Evolutionary conservation across 2,888 invertebrate genomes (phyloP), one percentile per base, ranked within the genome.

Genomic region (Rhaphigaster nebulosa): DNA sequence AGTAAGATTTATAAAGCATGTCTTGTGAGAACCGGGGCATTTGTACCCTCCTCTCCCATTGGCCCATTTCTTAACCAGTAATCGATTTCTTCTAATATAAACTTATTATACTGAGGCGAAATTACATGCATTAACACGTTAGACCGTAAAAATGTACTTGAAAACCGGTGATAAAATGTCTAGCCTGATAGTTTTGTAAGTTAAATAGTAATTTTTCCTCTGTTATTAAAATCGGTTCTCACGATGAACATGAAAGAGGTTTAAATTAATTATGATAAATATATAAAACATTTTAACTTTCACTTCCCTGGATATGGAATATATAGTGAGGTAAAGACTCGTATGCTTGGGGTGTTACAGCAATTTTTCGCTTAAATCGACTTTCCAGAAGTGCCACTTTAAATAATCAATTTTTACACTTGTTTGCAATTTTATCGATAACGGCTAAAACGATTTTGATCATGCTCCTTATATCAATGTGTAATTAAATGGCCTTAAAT

Each of bases 1-100:
- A 84, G 45, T 84, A 15, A 84, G 45, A 84, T 84, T 84, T 84
- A 84, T 84, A 18, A 15, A 50, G 84, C 12, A n/a, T 50, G 45
- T 13, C 45, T 12, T 84, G 45, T 76, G 70, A 38, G 84, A 45
- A 84, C 41, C 45, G 45, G 84, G 84, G 45, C 45, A 76, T 2
- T 38, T 38, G 20, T 20, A 76, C 0, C 29, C 65, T 65, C 2
- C 65, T 65, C 0, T 4, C 3, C 12, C 18, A 23, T 23, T 76
- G 70, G 34, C 70, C 34, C 34, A 76, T 76, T 76, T 76, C 34
- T 76, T 76, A 0, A 76, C 6, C 34, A 23, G 20, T 76, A 34
- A 76, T 76, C 70, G 70, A 23, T 76, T 76, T 38, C 34, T 76
- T 76, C 34, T 29, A 76, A 76, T 38, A 23, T 38, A 15, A 29